Evolutionary conservation across 2,113 vertebrate species (phyloP).

Genomic region (Myotis davidii): DNA sequence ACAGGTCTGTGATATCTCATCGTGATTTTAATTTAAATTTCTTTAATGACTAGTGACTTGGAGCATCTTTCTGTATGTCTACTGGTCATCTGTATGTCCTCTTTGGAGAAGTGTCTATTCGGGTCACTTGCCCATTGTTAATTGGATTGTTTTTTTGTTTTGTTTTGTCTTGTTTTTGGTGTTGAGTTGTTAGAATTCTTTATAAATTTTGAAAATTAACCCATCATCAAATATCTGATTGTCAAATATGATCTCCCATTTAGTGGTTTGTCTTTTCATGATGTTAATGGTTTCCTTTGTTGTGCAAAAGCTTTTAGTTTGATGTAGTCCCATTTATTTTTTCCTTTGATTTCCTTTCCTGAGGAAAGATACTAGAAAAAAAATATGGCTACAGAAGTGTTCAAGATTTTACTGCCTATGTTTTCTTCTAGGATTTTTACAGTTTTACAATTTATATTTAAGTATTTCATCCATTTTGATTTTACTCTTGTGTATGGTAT

Average conservation of each 20-base stretch:
- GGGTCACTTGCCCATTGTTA: background rate
- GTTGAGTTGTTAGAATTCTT: background rate
- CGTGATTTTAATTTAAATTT: background rate
- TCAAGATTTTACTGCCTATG: background rate
- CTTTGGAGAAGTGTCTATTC: background rate
- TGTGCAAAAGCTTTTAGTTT: background rate
- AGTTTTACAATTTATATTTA: background rate
- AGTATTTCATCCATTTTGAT: background rate
- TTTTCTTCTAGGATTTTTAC: background rate
- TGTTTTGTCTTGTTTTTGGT: background rate
- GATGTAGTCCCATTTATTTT: background rate
- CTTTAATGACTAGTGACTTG: background rate
- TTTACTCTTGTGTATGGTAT: background rate
- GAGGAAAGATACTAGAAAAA: background rate
- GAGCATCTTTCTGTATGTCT: too few relatives aligned
- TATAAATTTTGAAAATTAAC: background rate
- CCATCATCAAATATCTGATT: background rate
- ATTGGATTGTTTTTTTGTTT: background rate
- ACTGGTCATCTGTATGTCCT: too few relatives aligned
- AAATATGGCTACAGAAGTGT: background rate
- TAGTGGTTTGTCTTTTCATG: background rate
- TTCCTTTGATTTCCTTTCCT: background rate
- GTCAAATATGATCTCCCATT: background rate
- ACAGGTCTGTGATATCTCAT: background rate
- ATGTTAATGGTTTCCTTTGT: background rate